Evolutionary conservation across 1,140 invertebrate genomes (phyloP), one percentile per base, ranked within the genome.

Genomic region (Caenorhabditis tropicalis): DNA sequence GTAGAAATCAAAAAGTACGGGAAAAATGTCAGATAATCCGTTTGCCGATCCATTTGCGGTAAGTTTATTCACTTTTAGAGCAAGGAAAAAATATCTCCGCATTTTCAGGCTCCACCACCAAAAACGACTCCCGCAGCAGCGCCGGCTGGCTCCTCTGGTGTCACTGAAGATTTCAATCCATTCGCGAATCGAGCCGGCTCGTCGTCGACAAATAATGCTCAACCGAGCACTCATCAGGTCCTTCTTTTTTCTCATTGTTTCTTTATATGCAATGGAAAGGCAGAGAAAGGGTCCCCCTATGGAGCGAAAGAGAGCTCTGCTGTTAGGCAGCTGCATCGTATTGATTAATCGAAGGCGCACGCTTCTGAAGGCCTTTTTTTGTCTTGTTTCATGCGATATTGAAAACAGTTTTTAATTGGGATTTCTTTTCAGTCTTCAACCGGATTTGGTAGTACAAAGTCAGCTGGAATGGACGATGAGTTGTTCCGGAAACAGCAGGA

Each of bases 41-140:
- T 90, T 90, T 79, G 90, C 90, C n/a, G 89, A 90, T 87, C 89
- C 89, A 12, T 90, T 90, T 82, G 58, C 86, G 82, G 89, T 91
- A 46, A 84, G 85, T 82, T 83, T 12, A n/a, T 1, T 81, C 12
- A 0, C 5, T 16, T 7, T n/a, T 46, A 79, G 51, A 39, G n/a
- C n/a, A n/a, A n/a, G n/a, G n/a, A n/a, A n/a, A n/a, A n/a, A n/a
- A n/a, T n/a, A n/a, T n/a, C n/a, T n/a, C n/a, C n/a, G n/a, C n/a
- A 36, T 60, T 87, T 89, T 39, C 21, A 89, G 89, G 89, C 90
- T 74, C 89, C 89, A 36, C 79, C 82, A 46, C 65, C 36, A 39
- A 24, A 24, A n/a, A 15, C 58, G 3, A 36, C 10, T 16, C 2
- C 33, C 2, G 6, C 65, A 24, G 19, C 36, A 24, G 36, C 65